Evolutionary conservation across 2,113 vertebrate species (phyloP).

Genomic region (Ancistrus triradiatus): DNA sequence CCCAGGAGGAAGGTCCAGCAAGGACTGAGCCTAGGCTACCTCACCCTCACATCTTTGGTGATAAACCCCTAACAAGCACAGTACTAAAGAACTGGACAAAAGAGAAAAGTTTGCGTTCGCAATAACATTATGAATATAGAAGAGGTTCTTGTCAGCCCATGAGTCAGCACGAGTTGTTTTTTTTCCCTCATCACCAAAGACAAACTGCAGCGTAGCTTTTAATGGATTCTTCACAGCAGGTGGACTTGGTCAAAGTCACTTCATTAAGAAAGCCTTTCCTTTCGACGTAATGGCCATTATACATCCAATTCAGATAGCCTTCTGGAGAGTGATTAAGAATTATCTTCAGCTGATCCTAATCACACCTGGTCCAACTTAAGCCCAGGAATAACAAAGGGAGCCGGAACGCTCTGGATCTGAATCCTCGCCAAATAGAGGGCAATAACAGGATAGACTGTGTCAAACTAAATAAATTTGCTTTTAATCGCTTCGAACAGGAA

Average conservation of each 20-base stretch:
- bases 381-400: slow-evolving; percentile 71
- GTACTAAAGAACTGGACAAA: too few species aligned
- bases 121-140: too few species aligned
- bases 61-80: too few species aligned
- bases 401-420: slow-evolving; percentile 61
- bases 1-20: too few species aligned
- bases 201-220: slow-evolving; percentile 63
- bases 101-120: too few species aligned
- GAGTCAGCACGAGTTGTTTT: slow-evolving; percentile 61
- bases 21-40: too few species aligned
- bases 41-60: too few species aligned
- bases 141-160: slow-evolving; percentile 65
- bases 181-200: slow-evolving; percentile 50
- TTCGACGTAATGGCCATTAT: slow-evolving; percentile 65
- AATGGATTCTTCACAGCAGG: slow-evolving; percentile 68
- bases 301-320: slow-evolving; percentile 69
- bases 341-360: slow-evolving; percentile 71
- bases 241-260: slow-evolving; percentile 67
- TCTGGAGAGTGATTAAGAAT: slow-evolving; percentile 69
- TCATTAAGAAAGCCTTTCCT: slow-evolving; percentile 68
- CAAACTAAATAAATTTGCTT: slow-evolving; percentile 77
- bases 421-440: slow-evolving; percentile 60
- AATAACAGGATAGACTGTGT: slow-evolving; percentile 72
- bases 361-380: slow-evolving; percentile 72
- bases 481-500: slow-evolving; percentile 74